Evolutionary conservation across 2,888 invertebrate species (phyloP), one percentile per base, ranked within the genome.

Genomic region (Caradrina kadenii): DNA sequence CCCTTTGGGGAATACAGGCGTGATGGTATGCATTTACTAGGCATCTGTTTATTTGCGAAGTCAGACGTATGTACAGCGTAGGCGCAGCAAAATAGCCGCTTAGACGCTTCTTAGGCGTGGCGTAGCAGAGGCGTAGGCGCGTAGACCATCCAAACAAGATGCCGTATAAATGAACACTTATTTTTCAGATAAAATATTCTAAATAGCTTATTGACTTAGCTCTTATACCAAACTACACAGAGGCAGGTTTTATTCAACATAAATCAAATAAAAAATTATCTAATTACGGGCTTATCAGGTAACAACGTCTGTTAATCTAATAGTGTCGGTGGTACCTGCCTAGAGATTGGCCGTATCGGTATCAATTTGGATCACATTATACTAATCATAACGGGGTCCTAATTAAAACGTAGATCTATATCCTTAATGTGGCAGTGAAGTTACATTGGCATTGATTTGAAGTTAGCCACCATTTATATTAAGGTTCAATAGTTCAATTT

Each of bases 321-420:
- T 65, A 65, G 79, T 39, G 48, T 45, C 19, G 62, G n/a, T 42
- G 45, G 68, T 63, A 76, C 67, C 22, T 68, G 69, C 62, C 50
- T 48, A 72, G 61, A 71, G 69, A 63, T 75, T 75, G 75, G 50
- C 63, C 22, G 72, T 80, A 76, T 81, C 73, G 72, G 68, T 86
- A 86, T 82, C 86, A 86, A 86, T 87, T 88, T 84, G 79, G 77
- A 86, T 85, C 86, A 86, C 82, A 87, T 88, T 89, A 86, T 76
- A 77, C 78, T 77, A 77, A 86, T 86, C 77, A 82, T 82, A 86
- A 84, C 80, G 82, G 83, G 69, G 82, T 76, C 71, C 55, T 76
- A 82, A 88, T 87, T 86, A 78, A 69, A 77, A 69, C 50, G 35
- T 50, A 62, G 52, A 77, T 65, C 21, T 65, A 17, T 71, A 76